These are phyloP conservation scores for Odontophorus gujanensis DNA, from an alignment of 2,113 vertebrate species.

Conservation along the genomic window DNA sequence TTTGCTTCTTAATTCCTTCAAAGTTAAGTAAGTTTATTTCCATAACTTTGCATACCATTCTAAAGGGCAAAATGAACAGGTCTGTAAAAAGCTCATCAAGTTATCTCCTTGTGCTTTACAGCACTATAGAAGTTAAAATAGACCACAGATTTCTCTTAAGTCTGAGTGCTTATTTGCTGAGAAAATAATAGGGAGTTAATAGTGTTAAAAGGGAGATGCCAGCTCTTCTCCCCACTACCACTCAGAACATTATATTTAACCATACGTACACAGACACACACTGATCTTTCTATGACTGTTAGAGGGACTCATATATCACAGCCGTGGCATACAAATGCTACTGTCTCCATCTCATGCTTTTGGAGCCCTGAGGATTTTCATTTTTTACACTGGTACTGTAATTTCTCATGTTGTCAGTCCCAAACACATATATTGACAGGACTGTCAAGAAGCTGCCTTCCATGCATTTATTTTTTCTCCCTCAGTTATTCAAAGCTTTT, in stretches of 20 bases:
- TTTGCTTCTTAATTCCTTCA: not conserved
- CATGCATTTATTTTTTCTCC: constrained; percentile 55
- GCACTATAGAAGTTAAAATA: not conserved
- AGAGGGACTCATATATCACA: not conserved
- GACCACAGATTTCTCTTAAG: not conserved
- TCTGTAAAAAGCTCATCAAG: not conserved
- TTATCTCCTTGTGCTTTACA: not conserved
- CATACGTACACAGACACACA: not conserved
- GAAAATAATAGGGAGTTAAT: not conserved
- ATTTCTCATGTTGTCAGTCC: constrained; percentile 61
- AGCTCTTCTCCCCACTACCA: not conserved
- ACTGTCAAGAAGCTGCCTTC: constrained; percentile 35
- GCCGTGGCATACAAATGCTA: not conserved
- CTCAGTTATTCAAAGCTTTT: constrained; percentile 35
- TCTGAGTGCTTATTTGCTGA: not conserved
- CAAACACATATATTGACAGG: constrained; percentile 56
- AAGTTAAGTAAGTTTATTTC: not conserved
- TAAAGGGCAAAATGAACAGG: not conserved
- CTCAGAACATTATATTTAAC: not conserved
- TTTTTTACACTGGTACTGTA: constrained; percentile 40
- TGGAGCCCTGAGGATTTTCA: constrained; percentile 37
- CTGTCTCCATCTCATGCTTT: constrained; percentile 20
- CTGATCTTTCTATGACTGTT: not conserved
- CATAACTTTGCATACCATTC: not conserved
- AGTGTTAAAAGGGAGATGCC: not conserved